A percentile compares a stretch with the other conserved stretches of the same genome.
These are phyloP conservation scores for Epinephelus cyanopodus DNA, from an alignment of 2,113 vertebrate genomes.

Conservation along the genomic window DNA sequence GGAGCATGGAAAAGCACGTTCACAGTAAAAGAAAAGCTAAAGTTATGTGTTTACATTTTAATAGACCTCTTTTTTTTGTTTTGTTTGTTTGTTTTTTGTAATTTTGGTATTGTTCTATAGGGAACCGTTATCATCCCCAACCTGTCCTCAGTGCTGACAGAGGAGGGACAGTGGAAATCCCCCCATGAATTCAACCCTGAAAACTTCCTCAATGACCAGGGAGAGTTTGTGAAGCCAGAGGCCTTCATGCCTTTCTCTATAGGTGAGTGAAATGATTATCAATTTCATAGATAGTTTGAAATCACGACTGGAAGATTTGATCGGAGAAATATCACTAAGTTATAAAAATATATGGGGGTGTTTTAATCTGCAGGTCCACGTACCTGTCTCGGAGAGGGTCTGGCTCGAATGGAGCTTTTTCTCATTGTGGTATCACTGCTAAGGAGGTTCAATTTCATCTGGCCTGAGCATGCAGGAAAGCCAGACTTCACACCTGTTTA, in stretches of 20 bases:
- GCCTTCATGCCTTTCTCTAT: conserved; percentile 72
- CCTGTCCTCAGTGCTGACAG: conserved; percentile 58
- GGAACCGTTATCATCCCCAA: conserved; percentile 74
- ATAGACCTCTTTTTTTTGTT: background rate
- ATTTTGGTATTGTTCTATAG: conserved; percentile 33
- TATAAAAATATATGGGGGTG: too few species aligned
- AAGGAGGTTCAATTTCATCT: conserved; percentile 63
- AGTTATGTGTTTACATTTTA: background rate
- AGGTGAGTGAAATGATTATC: conserved; percentile 6
- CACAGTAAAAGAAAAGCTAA: too few species aligned
- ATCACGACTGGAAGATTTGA: background rate
- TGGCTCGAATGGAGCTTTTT: conserved; percentile 76
- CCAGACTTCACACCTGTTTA: conserved; percentile 61
- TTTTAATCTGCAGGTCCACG: conserved; percentile 59
- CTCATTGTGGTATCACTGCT: conserved; percentile 59
- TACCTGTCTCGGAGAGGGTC: conserved; percentile 68
- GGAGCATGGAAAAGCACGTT: too few species aligned
- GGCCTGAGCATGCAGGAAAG: conserved; percentile 61
- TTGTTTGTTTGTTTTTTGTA: background rate
- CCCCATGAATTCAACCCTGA: conserved; percentile 73
- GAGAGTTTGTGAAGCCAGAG: conserved; percentile 72
- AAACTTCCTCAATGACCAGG: conserved; percentile 76
- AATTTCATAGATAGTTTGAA: background rate
- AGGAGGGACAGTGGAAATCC: conserved; percentile 77
- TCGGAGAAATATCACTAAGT: too few species aligned